A percentile compares a stretch with the other conserved stretches of the same genome.
Evolutionary conservation across 2,797 vertebrate genomes (phyloP).

Genomic region (Arrhamphus sclerolepis): DNA sequence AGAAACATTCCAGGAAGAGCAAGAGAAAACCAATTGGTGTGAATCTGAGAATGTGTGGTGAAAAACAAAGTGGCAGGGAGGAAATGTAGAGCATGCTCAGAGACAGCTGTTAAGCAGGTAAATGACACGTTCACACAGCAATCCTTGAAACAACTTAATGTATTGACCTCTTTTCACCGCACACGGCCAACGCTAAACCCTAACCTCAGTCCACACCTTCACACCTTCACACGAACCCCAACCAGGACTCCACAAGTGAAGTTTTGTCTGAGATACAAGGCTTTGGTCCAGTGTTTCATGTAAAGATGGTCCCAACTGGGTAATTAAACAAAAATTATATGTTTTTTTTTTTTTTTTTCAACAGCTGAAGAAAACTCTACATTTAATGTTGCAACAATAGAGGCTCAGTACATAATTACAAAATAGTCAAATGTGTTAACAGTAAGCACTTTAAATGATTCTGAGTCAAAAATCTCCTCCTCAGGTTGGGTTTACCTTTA

Average conservation of each 20-base stretch:
- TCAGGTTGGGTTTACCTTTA: constrained; percentile 1
- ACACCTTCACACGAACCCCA: neutral
- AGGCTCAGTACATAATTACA: too few species aligned
- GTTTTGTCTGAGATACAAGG: neutral
- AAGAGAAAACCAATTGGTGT: constrained; percentile 7
- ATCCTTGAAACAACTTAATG: neutral
- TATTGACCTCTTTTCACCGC: neutral
- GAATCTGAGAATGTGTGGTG: constrained; percentile 8
- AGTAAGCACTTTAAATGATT: neutral
- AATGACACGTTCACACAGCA: constrained; percentile 21
- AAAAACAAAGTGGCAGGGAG: constrained; percentile 7
- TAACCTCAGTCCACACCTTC: neutral
- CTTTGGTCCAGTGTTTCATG: too few species aligned
- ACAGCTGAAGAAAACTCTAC: too few species aligned
- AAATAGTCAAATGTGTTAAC: too few species aligned
- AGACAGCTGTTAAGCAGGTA: constrained; percentile 27
- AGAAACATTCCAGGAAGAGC: neutral
- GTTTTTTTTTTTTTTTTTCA: too few species aligned
- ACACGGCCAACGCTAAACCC: neutral
- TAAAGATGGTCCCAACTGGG: too few species aligned
- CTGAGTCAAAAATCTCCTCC: neutral
- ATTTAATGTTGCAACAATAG: too few species aligned
- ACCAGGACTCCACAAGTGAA: neutral
- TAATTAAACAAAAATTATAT: too few species aligned
- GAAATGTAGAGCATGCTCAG: constrained; percentile 27